Conservation (phyloP, 2,113 vertebrate species). For the Junco hyemalis region DNA sequence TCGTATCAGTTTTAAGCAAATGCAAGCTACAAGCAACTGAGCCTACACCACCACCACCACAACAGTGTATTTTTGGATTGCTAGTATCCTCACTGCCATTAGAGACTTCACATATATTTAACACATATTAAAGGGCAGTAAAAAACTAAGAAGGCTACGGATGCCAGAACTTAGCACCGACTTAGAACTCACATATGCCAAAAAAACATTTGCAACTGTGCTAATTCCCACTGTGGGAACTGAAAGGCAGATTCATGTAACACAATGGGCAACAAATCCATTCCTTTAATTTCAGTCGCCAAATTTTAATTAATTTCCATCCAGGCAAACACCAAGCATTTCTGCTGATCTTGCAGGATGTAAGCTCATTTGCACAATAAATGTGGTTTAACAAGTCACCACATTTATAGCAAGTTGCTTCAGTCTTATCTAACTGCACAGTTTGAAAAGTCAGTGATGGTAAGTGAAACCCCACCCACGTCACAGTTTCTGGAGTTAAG, state of each 20-base stretch:
- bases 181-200: slow-evolving; percentile 8
- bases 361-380: slow-evolving; percentile 60
- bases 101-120: neutral
- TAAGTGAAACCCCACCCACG: slow-evolving; percentile 62
- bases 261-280: slow-evolving; percentile 31
- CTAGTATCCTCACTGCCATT: neutral
- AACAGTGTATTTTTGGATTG: neutral
- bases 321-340: slow-evolving; percentile 15
- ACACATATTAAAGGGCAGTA: neutral
- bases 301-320: slow-evolving; percentile 64
- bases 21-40: neutral
- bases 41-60: neutral
- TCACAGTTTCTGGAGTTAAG: slow-evolving; percentile 38
- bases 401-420: slow-evolving; percentile 58
- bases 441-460: slow-evolving; percentile 54
- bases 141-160: neutral
- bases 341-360: slow-evolving; percentile 30
- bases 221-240: slow-evolving; percentile 41
- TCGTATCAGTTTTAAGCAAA: neutral
- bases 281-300: slow-evolving; percentile 50
- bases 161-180: neutral
- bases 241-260: neutral
- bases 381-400: slow-evolving; percentile 60
- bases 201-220: neutral
- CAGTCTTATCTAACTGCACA: slow-evolving; percentile 37